phyloP scores from a whole-genome alignment of 2,797 vertebrate genomes.

The Aselliscus stoliczkanus region DNA sequence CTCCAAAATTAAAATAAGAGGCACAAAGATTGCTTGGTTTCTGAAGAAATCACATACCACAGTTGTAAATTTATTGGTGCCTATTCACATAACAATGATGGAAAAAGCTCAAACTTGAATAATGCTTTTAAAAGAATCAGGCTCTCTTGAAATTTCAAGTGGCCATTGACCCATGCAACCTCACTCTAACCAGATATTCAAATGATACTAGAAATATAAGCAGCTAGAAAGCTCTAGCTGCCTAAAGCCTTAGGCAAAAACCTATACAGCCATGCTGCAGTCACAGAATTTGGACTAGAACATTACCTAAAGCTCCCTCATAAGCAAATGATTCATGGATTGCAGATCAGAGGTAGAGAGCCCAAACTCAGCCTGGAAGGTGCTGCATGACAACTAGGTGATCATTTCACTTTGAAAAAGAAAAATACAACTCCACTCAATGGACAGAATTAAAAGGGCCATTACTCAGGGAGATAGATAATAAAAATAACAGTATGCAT shows the following conservation, averaged over 20 bases:
- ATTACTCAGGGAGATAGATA: background rate
- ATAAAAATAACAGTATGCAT: background rate
- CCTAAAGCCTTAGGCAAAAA: background rate
- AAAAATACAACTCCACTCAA: background rate
- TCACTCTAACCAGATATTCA: background rate
- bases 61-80: background rate
- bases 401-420: conserved; percentile 10
- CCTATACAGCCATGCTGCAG: background rate
- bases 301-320: background rate
- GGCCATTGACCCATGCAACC: background rate
- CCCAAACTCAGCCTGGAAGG: background rate
- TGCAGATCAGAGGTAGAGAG: background rate
- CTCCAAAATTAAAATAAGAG: background rate
- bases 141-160: background rate
- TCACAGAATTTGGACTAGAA: background rate
- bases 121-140: background rate
- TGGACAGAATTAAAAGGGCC: background rate
- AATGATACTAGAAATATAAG: background rate
- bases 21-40: background rate
- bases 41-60: conserved; percentile 15
- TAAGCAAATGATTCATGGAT: background rate
- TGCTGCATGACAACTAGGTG: background rate
- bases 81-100: background rate
- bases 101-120: background rate
- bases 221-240: background rate